These are phyloP conservation scores for Cuniculus paca DNA, from an alignment of 2,797 vertebrate species.

Conservation along the genomic window DNA sequence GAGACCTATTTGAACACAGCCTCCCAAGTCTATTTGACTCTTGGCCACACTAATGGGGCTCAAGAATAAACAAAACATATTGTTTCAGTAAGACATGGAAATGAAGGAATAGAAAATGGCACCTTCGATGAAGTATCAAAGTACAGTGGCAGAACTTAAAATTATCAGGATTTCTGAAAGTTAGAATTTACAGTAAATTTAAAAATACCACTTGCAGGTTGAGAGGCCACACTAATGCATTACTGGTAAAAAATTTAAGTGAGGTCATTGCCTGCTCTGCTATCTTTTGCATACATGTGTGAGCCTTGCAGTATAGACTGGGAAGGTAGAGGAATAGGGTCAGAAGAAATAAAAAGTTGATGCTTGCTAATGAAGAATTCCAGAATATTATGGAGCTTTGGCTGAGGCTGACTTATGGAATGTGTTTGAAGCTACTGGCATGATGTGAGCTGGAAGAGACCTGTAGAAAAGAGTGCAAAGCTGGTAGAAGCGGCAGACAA, in stretches of 20 bases:
- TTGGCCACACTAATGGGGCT: not conserved
- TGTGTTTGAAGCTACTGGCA: not conserved
- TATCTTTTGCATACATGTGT: not conserved
- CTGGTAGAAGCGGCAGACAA: not conserved
- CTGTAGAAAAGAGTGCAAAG: not conserved
- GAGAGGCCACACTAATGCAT: not conserved
- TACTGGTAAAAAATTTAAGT: not conserved
- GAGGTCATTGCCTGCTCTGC: not conserved
- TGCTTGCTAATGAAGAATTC: not conserved
- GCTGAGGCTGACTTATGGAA: not conserved
- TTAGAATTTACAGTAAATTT: not conserved
- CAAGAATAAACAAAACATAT: not conserved
- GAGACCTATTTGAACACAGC: not conserved
- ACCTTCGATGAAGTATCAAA: not conserved
- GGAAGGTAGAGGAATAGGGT: not conserved
- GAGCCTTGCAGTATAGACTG: not conserved
- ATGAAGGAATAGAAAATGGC: not conserved
- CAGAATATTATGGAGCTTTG: not conserved
- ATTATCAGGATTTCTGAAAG: not conserved
- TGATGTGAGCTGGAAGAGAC: not conserved
- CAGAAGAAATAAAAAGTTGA: not conserved
- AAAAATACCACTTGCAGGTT: not conserved
- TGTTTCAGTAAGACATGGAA: not conserved
- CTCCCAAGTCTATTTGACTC: not conserved
- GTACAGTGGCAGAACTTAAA: not conserved